Base-by-base conservation (phyloP, 2,888 invertebrate species). In the Malachius bipustulatus region DNA sequence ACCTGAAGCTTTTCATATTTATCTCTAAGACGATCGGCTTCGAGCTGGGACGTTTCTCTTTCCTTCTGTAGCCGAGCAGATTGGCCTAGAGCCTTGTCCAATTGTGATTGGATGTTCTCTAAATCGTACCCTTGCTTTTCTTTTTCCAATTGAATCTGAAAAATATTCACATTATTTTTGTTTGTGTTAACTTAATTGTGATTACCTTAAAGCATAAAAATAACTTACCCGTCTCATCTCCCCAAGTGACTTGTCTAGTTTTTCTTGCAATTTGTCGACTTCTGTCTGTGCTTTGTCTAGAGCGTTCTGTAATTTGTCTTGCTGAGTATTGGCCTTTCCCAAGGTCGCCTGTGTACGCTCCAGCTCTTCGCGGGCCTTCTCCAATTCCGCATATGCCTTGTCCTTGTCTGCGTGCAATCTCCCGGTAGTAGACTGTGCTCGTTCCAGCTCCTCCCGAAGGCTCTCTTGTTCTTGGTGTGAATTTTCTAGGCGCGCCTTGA, bases 381-480 rank as follows among this genome's bases (percentile, higher is more conserved):
- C 89, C 43, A 88, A 67, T 54, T 89, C 87, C 34, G 77, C 77
- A 48, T 77, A 75, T 14, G 87, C 83, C 44, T 54, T 49, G 59
- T 91, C 91, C 40, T 89, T 73, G 63, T 91, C 91, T 16, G 83
- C 81, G 59, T 88, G 88, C 47, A 89, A 71, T 42, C 89, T 75
- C 42, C 83, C 82, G 41, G 89, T 77, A 34, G 82, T 75, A 24
- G 82, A 73, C 62, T 90, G 89, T 24, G 83, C 74, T 42, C 85
- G 75, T 60, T 93, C 91, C 59, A 90, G 79, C 63, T 93, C 91
- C 58, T 91, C 90, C 44, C 88, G 82, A 47, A 91, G 69, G 57
- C 87, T 89, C 56, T 90, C 89, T 57, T 89, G 88, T 65, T 93
- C 91, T 40, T 85, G 85, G 69, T 90, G 89, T 61, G 90, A 89